Conservation (phyloP, 2,797 vertebrate genomes). For the Hypotaenidia philippensis region DNA sequence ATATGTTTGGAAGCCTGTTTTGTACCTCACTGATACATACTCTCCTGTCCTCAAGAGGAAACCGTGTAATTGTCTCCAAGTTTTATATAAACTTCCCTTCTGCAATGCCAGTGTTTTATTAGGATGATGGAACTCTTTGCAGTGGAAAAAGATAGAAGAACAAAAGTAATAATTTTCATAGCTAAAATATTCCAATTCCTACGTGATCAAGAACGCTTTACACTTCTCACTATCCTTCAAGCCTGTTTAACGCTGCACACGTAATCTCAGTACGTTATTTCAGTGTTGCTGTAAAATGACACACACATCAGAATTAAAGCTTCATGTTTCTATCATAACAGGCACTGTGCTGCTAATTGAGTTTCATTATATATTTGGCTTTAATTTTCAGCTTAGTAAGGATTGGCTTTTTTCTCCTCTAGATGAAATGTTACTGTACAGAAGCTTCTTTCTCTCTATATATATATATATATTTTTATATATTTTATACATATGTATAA, state of each 20-base stretch:
- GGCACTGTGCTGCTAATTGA: neutral
- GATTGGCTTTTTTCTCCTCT: neutral
- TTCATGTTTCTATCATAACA: neutral
- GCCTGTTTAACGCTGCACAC: neutral
- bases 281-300: neutral
- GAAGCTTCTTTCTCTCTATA: neutral
- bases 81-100: neutral
- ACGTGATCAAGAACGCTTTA: neutral
- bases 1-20: neutral
- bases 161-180: neutral
- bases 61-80: neutral
- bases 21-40: neutral
- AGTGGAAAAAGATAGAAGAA: neutral
- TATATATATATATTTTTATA: no score
- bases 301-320: neutral
- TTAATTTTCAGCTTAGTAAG: conserved; percentile 8
- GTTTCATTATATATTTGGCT: neutral
- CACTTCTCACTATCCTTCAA: neutral
- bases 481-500: neutral
- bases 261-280: neutral
- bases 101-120: neutral
- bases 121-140: neutral
- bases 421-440: neutral
- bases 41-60: neutral
- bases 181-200: neutral